These are phyloP conservation scores for Mactromeris polynyma DNA, from an alignment of 2,888 invertebrate genomes.

Conservation along the genomic window DNA sequence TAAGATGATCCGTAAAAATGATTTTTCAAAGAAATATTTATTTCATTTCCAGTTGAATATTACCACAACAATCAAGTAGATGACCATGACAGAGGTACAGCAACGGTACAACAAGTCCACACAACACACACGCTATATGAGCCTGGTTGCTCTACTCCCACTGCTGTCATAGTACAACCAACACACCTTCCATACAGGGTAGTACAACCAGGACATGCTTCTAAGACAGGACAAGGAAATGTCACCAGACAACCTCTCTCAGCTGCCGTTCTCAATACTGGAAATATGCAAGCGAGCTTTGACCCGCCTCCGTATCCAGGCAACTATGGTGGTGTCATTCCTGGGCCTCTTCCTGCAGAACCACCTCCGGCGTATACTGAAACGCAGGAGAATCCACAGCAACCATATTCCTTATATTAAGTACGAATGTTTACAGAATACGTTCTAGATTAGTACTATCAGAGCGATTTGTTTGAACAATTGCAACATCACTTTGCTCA, in stretches of 20 bases:
- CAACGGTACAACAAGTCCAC: not conserved
- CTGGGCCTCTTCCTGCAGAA: not conserved
- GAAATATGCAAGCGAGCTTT: too few relatives aligned
- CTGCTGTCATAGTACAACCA: slow-evolving; percentile 30
- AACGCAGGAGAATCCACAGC: slow-evolving; percentile 21
- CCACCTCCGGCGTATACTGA: not conserved
- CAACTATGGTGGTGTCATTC: too few relatives aligned
- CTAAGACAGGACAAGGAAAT: not conserved
- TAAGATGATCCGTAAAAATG: too few relatives aligned
- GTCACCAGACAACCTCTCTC: not conserved
- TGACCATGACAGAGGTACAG: slow-evolving; percentile 32
- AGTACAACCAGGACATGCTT: not conserved
- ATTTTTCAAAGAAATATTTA: too few relatives aligned
- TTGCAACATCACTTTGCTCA: too few relatives aligned
- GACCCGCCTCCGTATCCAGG: too few relatives aligned
- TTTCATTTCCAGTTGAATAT: slow-evolving; percentile 49
- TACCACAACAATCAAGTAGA: slow-evolving; percentile 54
- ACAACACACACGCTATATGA: slow-evolving; percentile 20
- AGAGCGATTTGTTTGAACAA: too few relatives aligned
- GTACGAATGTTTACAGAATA: too few relatives aligned
- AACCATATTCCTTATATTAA: too few relatives aligned
- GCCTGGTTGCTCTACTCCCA: slow-evolving; percentile 8
- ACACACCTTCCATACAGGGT: not conserved
- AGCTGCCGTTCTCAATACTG: not conserved
- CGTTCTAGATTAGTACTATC: too few relatives aligned